Base-by-base conservation (phyloP, 2,113 vertebrate species). In the Saguinus imperator region DNA sequence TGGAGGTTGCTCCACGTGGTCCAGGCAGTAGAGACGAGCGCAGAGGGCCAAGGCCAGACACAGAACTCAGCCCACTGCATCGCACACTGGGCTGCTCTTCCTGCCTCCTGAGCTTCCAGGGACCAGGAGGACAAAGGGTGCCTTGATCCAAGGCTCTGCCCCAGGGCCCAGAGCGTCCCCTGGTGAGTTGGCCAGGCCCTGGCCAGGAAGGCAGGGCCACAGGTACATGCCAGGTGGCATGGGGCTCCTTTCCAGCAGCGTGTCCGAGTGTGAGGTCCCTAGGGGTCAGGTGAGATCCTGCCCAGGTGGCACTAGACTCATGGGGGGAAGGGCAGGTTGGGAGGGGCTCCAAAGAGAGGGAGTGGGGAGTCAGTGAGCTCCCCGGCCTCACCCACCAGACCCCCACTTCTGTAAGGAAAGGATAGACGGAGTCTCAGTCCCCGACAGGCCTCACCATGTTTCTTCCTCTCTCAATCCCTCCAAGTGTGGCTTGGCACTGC, bases 41-140 rank as follows among this genome's bases (percentile, higher is more conserved):
- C n/a, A 20, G n/a, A 35, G 27, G 43, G 61, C 29, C 6, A 0
- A 8, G 23, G 45, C 55, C 25, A 12, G 43, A 52, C 27, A 35
- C 40, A 35, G 50, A 29, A 0, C 27, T 48, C 10, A 0, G 10
- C 3, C 20, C 14, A 40, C 40, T 2, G 9, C 16, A 3, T 18
- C 68, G 6, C 25, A 9, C 3, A 4, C 48, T 66, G 0, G 13
- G 16, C 45, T 21, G n/a, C 40, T 25, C 37, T 27, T 8, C 61
- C 79, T 8, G 1, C 29, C n/a, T 66, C 29, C 6, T 5, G 32
- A 72, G 91, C n/a, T 25, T 9, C 55, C 6, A 5, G 66, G 45
- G 23, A 64, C 43, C 37, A 11, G 75, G n/a, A 35, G 64, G 64
- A 91, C 68, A 21, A 43, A 68, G 70, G 70, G 87, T n/a, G 45